Conservation (phyloP, 2,113 vertebrate genomes). For the Labeo catla region DNA sequence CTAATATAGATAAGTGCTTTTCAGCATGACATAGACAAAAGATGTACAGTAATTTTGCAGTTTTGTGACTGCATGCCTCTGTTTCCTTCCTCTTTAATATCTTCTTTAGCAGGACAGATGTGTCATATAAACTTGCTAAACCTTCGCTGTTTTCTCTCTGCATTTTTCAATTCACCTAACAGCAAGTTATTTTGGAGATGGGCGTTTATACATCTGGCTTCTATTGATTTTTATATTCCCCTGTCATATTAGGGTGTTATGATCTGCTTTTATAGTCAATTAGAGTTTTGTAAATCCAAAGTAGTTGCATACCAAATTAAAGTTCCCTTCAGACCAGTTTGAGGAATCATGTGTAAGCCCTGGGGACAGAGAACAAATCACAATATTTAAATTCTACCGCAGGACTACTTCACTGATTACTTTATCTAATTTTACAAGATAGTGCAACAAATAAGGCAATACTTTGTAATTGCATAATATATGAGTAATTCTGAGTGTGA, state of each 20-base stretch:
- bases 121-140: not conserved
- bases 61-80: not conserved
- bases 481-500: no score
- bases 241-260: not conserved
- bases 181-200: not conserved
- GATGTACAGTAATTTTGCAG: not conserved
- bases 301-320: no score
- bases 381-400: not conserved
- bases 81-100: not conserved
- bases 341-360: not conserved
- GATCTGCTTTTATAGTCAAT: not conserved
- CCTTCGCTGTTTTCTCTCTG: not conserved
- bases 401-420: not conserved
- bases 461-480: no score
- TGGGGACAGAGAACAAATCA: not conserved
- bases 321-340: not conserved
- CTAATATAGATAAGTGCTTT: not conserved
- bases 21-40: no score
- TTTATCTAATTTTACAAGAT: no score
- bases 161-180: not conserved
- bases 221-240: not conserved
- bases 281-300: no score
- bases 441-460: no score
- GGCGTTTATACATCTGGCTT: not conserved
- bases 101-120: not conserved